Percentiles rank a stretch among this genome's conserved stretches.
Conservation (phyloP, 2,113 vertebrate species). For the Peucedramus taeniatus region DNA sequence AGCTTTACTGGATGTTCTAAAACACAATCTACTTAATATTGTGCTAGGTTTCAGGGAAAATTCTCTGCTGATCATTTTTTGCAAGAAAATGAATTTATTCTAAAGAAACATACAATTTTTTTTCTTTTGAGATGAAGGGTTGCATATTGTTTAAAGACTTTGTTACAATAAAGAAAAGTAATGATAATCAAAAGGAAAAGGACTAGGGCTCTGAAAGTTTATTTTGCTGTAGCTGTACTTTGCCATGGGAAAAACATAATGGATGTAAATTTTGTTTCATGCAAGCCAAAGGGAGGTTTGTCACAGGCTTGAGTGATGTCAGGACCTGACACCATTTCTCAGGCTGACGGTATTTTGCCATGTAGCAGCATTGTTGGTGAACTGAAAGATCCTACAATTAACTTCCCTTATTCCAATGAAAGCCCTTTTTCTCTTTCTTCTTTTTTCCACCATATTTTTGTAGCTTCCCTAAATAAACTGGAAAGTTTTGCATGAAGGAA, state of each 20-base stretch:
- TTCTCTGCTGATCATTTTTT: constrained; percentile 5
- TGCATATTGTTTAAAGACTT: constrained; percentile 36
- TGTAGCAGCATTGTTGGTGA: neutral
- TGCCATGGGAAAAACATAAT: neutral
- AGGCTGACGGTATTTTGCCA: neutral
- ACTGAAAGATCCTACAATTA: neutral
- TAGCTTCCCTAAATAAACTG: neutral
- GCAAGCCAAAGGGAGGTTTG: neutral
- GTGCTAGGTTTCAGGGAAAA: neutral
- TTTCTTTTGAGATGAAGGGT: neutral
- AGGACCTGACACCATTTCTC: neutral
- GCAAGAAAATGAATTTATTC: constrained; percentile 43
- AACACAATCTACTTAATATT: constrained; percentile 36
- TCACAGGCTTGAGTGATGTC: neutral
- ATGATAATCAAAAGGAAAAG: neutral
- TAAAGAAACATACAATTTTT: constrained; percentile 30
- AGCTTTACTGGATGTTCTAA: constrained; percentile 51
- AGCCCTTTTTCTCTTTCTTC: neutral
- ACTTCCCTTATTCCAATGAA: neutral
- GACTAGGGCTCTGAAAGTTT: neutral
- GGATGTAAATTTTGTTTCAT: neutral
- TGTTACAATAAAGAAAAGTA: neutral
- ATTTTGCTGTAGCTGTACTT: neutral
- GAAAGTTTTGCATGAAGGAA: neutral
- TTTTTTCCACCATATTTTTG: neutral